Base-by-base conservation (phyloP, 92 coral and sea anemone species). In the Porites rus region DNA sequence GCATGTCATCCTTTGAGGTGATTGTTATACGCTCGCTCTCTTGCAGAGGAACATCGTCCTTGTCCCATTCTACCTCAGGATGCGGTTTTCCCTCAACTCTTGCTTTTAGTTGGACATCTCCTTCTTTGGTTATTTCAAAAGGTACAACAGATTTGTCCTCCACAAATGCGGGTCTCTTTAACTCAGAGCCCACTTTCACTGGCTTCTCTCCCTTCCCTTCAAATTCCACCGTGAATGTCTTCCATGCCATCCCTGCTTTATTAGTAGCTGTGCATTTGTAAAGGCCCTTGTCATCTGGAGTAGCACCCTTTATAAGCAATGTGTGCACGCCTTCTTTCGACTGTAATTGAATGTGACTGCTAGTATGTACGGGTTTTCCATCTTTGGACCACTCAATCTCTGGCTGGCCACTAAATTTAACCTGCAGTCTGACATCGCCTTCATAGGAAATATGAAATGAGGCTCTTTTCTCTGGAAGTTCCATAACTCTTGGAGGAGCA, bases 391-490 rank as follows among this genome's bases (percentile, higher is more conserved):
- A 94, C 43, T 92, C 92, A 59, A 92, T 88, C 46, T 75, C 86
- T 1, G 98, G 94, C 50, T 84, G 73, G 12, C 98, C 96, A 71
- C 85, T 90, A 52, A 96, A 91, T 53, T 87, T 87, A 6, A 95
- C 98, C 68, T 94, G 92, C 31, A 96, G 85, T 75, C 88, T 94
- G 14, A 96, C 91, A 85, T 96, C 98, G 2, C 97, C 94, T 63
- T 88, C 90, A 61, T 92, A 92, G 3, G 97, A 93, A 22, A 96
- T 89, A 65, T 92, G 78, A 10, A 81, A 52, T 8, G 79, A 63
- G 6, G 63, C 63, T 38, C 52, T 72, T 68, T 69, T 51, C 66
- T 95, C 98, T 79, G 93, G 82, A 63, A 90, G 92, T 83, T 96
- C 94, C 69, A 95, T 85, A 75, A 91, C 90, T 58, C 88, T 89